These are phyloP conservation scores for Gallinago solitaria DNA, from an alignment of 2,797 vertebrate species.

Conservation along the genomic window DNA sequence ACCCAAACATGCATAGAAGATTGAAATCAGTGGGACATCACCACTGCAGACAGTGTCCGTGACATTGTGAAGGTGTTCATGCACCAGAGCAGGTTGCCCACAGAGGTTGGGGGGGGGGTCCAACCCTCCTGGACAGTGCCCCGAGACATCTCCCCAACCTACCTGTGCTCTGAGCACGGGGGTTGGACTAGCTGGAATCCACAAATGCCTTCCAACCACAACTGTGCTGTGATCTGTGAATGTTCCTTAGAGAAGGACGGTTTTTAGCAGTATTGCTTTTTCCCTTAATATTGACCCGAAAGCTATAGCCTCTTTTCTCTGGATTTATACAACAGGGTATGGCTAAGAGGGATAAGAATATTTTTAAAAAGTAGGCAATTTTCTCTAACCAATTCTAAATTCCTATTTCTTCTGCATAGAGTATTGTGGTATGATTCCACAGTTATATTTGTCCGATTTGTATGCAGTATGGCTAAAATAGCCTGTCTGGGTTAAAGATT, in stretches of 20 bases:
- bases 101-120: neutral
- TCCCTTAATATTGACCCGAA: neutral
- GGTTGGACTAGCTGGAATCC: neutral
- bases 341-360: neutral
- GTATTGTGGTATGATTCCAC: neutral
- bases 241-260: neutral
- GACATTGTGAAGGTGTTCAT: rapidly evolving
- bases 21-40: neutral
- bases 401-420: neutral
- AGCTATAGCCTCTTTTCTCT: neutral
- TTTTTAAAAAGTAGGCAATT: neutral
- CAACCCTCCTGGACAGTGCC: rapidly evolving
- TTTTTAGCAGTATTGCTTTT: neutral
- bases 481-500: neutral
- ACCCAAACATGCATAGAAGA: neutral
- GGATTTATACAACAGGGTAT: neutral
- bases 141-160: neutral
- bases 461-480: neutral
- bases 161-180: rapidly evolving
- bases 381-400: neutral
- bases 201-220: neutral
- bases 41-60: rapidly evolving
- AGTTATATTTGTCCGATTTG: neutral
- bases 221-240: neutral
- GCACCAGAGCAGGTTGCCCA: too few species aligned